These are phyloP conservation scores for Neogobius melanostomus DNA, from an alignment of 2,113 vertebrate genomes.

Conservation along the genomic window DNA sequence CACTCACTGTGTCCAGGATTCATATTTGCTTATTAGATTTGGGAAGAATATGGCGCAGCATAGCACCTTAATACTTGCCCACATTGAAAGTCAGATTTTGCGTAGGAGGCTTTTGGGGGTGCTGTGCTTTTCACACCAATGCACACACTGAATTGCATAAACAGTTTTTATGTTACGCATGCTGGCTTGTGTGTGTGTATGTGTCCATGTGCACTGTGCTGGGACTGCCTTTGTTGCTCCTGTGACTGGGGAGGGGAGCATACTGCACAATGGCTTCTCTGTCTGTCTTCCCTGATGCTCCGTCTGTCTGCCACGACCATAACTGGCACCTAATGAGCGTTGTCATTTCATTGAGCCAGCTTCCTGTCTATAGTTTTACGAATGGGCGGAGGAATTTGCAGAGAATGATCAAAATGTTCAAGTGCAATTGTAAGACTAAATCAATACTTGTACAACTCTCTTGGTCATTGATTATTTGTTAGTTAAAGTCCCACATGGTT, in stretches of 20 bases:
- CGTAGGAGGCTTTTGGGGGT: constrained; percentile 14
- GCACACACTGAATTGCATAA: constrained; percentile 41
- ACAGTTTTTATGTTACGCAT: constrained; percentile 33
- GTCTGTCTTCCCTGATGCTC: constrained; percentile 38
- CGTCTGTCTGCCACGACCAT: constrained; percentile 41
- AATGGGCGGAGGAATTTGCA: not conserved
- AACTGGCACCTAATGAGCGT: not conserved
- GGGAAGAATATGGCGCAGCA: not conserved
- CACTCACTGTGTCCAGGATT: not conserved
- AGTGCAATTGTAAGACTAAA: not conserved
- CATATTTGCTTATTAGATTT: not conserved
- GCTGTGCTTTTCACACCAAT: constrained; percentile 29
- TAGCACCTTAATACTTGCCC: not conserved
- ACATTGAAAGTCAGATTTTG: not conserved
- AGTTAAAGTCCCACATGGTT: not conserved
- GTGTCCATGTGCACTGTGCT: not conserved
- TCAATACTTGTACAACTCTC: not conserved
- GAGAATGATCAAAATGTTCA: not conserved
- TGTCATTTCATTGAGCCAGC: not conserved
- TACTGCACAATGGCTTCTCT: constrained; percentile 64
- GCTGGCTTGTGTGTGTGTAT: constrained; percentile 5
- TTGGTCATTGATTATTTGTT: not conserved
- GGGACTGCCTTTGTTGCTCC: constrained; percentile 54
- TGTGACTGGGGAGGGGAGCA: constrained; percentile 46
- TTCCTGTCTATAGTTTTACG: not conserved